Percentiles rank a stretch among this genome's conserved stretches.
Conservation (phyloP, 1,140 invertebrate species). For the Drosophila athabasca region DNA sequence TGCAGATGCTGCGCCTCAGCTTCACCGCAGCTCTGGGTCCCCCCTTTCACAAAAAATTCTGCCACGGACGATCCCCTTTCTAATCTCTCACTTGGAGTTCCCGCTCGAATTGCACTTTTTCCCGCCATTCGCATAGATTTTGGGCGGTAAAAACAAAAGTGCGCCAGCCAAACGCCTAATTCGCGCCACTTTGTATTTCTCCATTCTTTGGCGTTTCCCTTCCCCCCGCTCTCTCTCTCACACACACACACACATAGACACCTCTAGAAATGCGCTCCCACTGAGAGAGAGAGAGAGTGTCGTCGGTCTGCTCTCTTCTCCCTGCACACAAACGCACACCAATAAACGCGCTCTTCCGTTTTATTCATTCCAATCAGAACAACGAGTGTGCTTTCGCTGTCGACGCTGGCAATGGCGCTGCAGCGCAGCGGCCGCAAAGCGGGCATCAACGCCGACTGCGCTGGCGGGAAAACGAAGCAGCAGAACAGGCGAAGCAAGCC, state of each 20-base stretch:
- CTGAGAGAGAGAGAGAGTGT: slow-evolving; percentile 19
- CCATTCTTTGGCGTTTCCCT: slow-evolving; percentile 44
- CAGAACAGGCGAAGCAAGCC: slow-evolving; percentile 39
- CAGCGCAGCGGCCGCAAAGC: slow-evolving; percentile 46
- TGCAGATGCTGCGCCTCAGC: no score
- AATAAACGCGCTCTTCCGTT: slow-evolving; percentile 61
- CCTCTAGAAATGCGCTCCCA: slow-evolving; percentile 37
- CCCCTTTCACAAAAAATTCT: no score
- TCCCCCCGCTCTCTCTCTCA: slow-evolving; percentile 55
- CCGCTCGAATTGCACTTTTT: slow-evolving; percentile 70
- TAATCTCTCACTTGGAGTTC: slow-evolving; percentile 50
- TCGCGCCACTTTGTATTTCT: slow-evolving; percentile 75
- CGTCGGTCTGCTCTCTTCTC: slow-evolving; percentile 11
- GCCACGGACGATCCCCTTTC: slow-evolving; percentile 35
- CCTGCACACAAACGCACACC: slow-evolving; percentile 39
- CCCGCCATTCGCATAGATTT: slow-evolving; percentile 75
- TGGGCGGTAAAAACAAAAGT: slow-evolving; percentile 76
- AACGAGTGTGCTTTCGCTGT: slow-evolving; percentile 40
- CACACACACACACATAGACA: slow-evolving; percentile 40
- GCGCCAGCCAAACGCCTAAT: slow-evolving; percentile 77
- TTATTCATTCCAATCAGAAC: slow-evolving; percentile 72
- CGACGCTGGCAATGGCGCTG: neutral
- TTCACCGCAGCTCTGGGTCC: no score
- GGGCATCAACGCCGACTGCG: slow-evolving; percentile 19
- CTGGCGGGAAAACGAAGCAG: slow-evolving; percentile 62